A percentile compares a stretch with the other conserved stretches of the same genome.
Conservation (phyloP, 2,113 vertebrate species). For the Syrrhaptes paradoxus region DNA sequence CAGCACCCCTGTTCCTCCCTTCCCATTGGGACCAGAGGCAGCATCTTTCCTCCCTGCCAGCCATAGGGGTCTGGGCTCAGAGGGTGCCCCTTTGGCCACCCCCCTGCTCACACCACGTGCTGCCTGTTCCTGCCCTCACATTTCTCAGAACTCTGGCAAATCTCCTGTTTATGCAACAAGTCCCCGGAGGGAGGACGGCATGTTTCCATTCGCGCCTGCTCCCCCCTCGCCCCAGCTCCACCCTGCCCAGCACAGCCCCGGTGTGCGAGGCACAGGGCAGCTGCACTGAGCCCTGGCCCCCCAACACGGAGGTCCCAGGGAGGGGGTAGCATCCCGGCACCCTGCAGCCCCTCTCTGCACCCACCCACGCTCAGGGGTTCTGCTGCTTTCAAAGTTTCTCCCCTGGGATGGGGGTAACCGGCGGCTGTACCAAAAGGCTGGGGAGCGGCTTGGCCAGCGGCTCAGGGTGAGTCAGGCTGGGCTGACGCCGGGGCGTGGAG, state of each 20-base stretch:
- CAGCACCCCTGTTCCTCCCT: neutral
- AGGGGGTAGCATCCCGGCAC: neutral
- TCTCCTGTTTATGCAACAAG: conserved; percentile 62
- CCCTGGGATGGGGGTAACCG: neutral
- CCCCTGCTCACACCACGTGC: neutral
- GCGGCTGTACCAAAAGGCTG: neutral
- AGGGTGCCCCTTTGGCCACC: neutral
- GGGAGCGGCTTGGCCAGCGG: neutral
- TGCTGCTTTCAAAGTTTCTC: neutral
- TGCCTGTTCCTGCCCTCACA: neutral
- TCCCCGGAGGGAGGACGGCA: neutral
- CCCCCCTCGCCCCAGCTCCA: conserved; percentile 2
- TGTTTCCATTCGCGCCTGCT: conserved; percentile 30
- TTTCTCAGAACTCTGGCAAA: conserved; percentile 21
- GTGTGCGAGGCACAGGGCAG: rapidly evolving
- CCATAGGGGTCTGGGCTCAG: neutral
- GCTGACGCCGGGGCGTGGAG: neutral
- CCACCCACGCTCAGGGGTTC: neutral
- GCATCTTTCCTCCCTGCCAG: neutral
- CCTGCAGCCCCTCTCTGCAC: neutral
- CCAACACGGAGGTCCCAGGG: rapidly evolving
- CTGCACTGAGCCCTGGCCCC: rapidly evolving
- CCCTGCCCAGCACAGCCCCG: neutral
- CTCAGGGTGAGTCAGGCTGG: conserved; percentile 41
- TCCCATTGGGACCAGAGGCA: neutral